These are phyloP conservation scores for Alosa sapidissima DNA, from an alignment of 2,797 vertebrate genomes.

Conservation along the genomic window DNA sequence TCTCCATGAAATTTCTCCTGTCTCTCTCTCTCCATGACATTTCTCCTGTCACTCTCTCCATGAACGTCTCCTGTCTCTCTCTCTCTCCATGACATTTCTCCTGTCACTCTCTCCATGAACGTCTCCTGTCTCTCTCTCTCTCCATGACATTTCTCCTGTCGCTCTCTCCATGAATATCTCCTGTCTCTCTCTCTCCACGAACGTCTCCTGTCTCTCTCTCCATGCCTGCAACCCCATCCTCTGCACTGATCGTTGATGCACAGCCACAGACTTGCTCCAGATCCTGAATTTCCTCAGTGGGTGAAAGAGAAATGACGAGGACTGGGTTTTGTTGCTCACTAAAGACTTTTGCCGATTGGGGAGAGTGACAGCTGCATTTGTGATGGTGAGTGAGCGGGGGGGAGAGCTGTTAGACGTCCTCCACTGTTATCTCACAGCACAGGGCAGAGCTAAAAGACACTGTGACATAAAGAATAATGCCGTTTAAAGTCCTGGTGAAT, in stretches of 20 bases:
- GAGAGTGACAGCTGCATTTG: not conserved
- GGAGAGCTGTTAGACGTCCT: not conserved
- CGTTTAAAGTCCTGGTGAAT: not conserved
- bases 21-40: slow-evolving; percentile 25
- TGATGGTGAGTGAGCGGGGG: not conserved
- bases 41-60: not conserved
- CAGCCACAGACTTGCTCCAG: too few relatives aligned
- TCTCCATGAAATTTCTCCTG: not conserved
- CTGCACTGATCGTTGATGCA: not conserved
- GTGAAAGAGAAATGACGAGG: too few relatives aligned
- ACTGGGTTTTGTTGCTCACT: not conserved
- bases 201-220: not conserved
- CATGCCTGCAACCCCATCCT: not conserved
- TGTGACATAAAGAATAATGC: slow-evolving; percentile 5
- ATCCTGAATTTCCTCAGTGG: too few relatives aligned
- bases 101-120: not conserved
- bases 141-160: not conserved
- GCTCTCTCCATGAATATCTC: not conserved
- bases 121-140: slow-evolving; percentile 42
- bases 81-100: slow-evolving; percentile 1
- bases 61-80: slow-evolving; percentile 32
- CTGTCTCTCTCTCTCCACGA: not conserved
- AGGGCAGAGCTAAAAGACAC: not conserved
- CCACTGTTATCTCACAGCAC: not conserved
- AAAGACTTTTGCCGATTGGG: not conserved